Evolutionary conservation across 2,888 invertebrate species (phyloP).

Genomic region (Micropterix aruncella): DNA sequence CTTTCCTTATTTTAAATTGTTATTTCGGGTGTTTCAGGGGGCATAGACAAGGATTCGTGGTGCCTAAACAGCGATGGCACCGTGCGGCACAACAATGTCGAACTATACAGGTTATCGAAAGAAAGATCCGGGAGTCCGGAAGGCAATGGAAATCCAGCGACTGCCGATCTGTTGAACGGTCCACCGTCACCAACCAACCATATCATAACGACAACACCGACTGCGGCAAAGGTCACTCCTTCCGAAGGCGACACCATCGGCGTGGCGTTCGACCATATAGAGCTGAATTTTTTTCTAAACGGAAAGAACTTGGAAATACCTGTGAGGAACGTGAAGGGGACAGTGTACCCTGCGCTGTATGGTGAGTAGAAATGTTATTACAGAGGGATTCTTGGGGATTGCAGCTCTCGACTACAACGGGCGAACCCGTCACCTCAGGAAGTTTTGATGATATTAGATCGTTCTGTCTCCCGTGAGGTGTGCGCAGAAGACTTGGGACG

Average conservation of each 20-base stretch:
- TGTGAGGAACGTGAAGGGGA: slow-evolving; percentile 77
- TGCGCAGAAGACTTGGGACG: too few relatives aligned
- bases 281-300: slow-evolving; percentile 88
- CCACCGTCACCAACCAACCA: slow-evolving; percentile 23
- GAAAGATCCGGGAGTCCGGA: slow-evolving; percentile 28
- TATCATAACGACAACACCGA: slow-evolving; percentile 18
- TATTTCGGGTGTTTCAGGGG: slow-evolving; percentile 42
- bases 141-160: slow-evolving; percentile 9
- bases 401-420: too few relatives aligned
- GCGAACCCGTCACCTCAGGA: too few relatives aligned
- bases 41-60: slow-evolving; percentile 85
- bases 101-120: slow-evolving; percentile 49
- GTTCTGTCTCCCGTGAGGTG: too few relatives aligned
- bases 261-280: slow-evolving; percentile 90
- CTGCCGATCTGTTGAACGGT: slow-evolving; percentile 28
- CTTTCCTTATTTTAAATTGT: neutral
- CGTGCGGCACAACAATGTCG: slow-evolving; percentile 71
- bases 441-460: too few relatives aligned
- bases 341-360: slow-evolving; percentile 84
- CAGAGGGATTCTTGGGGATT: too few relatives aligned
- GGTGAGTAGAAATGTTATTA: slow-evolving; percentile 48
- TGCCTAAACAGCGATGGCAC: slow-evolving; percentile 82
- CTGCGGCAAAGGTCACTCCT: slow-evolving; percentile 36
- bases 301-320: slow-evolving; percentile 78
- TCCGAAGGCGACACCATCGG: slow-evolving; percentile 93